Conservation (phyloP, 2,797 vertebrate species). For the Trematomus bernacchii region DNA sequence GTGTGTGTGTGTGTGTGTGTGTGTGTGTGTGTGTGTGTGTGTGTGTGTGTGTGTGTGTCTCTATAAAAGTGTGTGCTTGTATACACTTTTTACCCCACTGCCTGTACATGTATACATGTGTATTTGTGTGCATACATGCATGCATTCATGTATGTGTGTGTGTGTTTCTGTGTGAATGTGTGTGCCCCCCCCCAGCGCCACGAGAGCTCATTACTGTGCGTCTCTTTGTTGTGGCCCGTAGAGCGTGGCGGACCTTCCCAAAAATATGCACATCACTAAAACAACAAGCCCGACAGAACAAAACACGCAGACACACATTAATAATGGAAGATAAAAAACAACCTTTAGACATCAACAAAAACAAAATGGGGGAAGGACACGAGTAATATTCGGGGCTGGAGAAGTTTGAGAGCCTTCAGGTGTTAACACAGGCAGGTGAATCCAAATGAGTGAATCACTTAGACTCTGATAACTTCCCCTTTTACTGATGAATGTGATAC, state of each 20-base stretch:
- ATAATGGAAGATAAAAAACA: slow-evolving; percentile 78
- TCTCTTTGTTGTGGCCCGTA: slow-evolving; percentile 81
- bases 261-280: slow-evolving; percentile 85
- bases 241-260: slow-evolving; percentile 80
- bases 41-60: slow-evolving; percentile 5
- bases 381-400: slow-evolving; percentile 24
- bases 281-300: slow-evolving; percentile 78
- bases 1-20: too few relatives aligned
- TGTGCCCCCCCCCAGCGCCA: slow-evolving; percentile 56
- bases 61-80: slow-evolving; percentile 7
- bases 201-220: slow-evolving; percentile 82
- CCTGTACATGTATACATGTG: slow-evolving; percentile 41
- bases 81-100: slow-evolving; percentile 22
- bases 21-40: too few relatives aligned
- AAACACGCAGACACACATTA: slow-evolving; percentile 72
- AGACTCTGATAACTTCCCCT: slow-evolving; percentile 26
- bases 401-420: slow-evolving; percentile 53
- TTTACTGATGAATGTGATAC: not conserved
- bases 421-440: slow-evolving; percentile 38
- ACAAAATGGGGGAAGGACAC: slow-evolving; percentile 63
- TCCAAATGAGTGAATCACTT: slow-evolving; percentile 47
- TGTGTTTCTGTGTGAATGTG: slow-evolving; percentile 9
- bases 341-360: slow-evolving; percentile 68
- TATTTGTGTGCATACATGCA: slow-evolving; percentile 56
- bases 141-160: slow-evolving; percentile 26